Evolutionary conservation across 2,888 invertebrate species (phyloP).

Genomic region (Clusia tigrina): DNA sequence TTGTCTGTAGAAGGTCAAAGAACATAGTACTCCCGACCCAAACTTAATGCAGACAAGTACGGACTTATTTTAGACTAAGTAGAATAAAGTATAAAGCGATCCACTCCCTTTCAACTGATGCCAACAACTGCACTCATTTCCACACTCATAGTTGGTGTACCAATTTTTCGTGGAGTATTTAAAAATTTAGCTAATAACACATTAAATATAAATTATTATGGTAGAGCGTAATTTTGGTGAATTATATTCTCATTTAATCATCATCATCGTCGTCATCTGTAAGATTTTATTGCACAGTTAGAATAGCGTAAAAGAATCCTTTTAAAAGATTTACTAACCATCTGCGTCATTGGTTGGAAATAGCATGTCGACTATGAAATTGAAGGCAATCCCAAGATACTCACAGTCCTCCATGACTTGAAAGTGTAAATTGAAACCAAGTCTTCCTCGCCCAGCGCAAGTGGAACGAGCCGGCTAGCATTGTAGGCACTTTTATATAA

Average conservation of each 20-base stretch:
- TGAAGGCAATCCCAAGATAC: constrained; percentile 42
- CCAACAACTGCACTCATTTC: no score
- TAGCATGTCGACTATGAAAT: constrained; percentile 40
- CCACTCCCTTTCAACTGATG: no score
- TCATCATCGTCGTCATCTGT: neutral
- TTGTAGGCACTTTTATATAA: neutral
- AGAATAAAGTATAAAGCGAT: no score
- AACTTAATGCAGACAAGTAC: no score
- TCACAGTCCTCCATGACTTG: constrained; percentile 51
- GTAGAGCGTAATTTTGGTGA: neutral
- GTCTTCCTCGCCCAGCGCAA: no score
- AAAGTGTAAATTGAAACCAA: no score
- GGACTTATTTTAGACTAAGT: neutral
- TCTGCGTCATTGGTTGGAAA: constrained; percentile 23
- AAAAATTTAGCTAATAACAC: neutral
- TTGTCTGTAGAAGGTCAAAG: constrained; percentile 31
- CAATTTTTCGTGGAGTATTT: no score
- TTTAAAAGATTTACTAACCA: neutral
- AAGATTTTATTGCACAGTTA: no score
- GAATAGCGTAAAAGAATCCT: neutral
- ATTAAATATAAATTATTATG: neutral
- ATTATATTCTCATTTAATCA: neutral
- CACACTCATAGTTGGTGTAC: no score
- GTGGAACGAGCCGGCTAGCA: no score
- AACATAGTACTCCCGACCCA: constrained; percentile 31